Base-by-base conservation (phyloP, 2,888 invertebrate genomes). In the Trichogramma evanescens region DNA sequence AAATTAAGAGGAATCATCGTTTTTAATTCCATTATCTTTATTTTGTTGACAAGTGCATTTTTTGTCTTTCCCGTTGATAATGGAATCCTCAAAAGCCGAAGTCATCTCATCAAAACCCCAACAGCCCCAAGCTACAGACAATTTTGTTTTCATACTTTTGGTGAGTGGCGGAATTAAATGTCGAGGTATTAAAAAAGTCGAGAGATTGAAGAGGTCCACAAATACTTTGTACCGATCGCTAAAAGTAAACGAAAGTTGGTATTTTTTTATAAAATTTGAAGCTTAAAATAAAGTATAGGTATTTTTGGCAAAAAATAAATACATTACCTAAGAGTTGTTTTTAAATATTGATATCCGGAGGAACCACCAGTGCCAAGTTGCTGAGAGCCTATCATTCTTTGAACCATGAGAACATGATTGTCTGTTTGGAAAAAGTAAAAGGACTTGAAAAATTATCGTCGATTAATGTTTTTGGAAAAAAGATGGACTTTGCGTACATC, bases 191-290 rank as follows among this genome's bases (percentile, higher is more conserved):
- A 99, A 81, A 81, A 95, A 98, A 0, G 98, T 96, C 0, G 97
- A 96, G 59, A 99, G 80, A 78, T 99, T 99, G 82, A 97, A 98
- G 49, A 99, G 81, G 77, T 99, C 99, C 75, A 98, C 80, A 76
- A 99, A 99, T 42, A 98, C 95, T 80, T 98, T 98, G 83, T 99
- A 99, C 38, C 97, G 92, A 79, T 99, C 98, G 77, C 97, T 97
- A 81, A 50, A 84, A 83, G 56, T 63, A 55, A 50, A 54, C 54
- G 49, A 8, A 46, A 50, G n/a, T 26, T 4, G 26, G 8, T 40
- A 26, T 26, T 26, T 1, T 1, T 26, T 26, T 26, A 26, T 26
- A 26, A 26, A 26, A 26, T 46, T 45, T 45, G 10, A 9, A 9
- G n/a, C 4, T 50, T 50, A 56, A 10, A n/a, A 26, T 41, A 56